Evolutionary conservation across 37 sponge, comb jelly and placozoan species (phyloP), one percentile per base, ranked within the genome.

Genomic region (Oopsacas minuta): DNA sequence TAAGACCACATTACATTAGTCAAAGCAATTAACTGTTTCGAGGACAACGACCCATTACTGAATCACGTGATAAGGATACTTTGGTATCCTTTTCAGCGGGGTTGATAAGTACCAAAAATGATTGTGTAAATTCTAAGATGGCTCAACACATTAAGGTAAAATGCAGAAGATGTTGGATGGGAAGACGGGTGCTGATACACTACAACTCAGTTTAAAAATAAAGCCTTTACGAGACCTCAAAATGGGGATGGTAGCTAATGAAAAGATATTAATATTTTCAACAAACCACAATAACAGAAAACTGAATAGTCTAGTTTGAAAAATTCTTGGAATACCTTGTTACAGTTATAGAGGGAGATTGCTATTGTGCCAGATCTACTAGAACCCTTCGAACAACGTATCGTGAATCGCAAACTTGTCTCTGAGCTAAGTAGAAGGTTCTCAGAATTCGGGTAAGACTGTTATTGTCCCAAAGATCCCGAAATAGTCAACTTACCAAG

Each of bases 1-100:
- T 15, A 42, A 42, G 49, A 42, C 49, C 49, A 42, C 15, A 15
- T 17, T 42, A 42, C 49, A 42, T 42, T 42, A 15, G 49, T 42
- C 81, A 88, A 84, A 36, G 75, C 84, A 30, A 84, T 84, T n/a
- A 81, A 88, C 38, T 88, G 85, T 84, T 88, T 88, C 75, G 82
- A 84, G 35, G 69, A 42, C 49, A 42, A 42, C 49, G 49, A 42
- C 49, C 49, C 49, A 17, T 42, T 42, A 15, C 49, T 42, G 49
- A 42, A 17, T 42, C 49, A 42, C 49, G 49, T 15, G 49, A 42
- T 42, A 42, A 42, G 49, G 49, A 42, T 42, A 42, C 15, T 15
- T 42, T 42, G 49, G 49, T 42, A 42, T 42, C 49, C 49, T 42
- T 42, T 17, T 42, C 49, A 42, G 15, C 49, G 8, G 49, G 49